Evolutionary conservation across 2,797 vertebrate genomes (phyloP).

Genomic region (Onychomys torridus): DNA sequence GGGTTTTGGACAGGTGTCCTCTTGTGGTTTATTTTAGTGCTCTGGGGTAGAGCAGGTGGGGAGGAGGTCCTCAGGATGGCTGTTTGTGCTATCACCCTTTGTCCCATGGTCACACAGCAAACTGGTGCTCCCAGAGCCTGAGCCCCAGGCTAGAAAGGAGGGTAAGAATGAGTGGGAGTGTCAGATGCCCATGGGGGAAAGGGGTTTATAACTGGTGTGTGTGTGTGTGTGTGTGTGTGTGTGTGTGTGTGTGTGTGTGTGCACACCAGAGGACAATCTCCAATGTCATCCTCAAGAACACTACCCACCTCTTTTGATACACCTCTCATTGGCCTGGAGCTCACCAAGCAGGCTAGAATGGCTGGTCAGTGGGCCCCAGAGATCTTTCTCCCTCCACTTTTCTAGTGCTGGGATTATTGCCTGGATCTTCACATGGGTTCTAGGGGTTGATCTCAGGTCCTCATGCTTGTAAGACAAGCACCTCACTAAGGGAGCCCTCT

Average conservation of each 20-base stretch:
- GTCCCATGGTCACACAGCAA: neutral
- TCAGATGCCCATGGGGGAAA: neutral
- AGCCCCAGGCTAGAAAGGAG: neutral
- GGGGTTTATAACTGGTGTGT: neutral
- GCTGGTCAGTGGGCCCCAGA: neutral
- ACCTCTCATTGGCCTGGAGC: neutral
- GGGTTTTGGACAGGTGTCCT: neutral
- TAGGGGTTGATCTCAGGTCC: neutral
- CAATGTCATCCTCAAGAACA: neutral
- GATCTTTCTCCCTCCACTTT: neutral
- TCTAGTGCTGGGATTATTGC: neutral
- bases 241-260: neutral
- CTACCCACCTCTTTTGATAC: neutral
- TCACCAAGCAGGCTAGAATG: neutral
- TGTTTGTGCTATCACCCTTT: neutral
- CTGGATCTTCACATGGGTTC: neutral
- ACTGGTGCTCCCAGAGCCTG: neutral
- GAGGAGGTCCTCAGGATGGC: neutral
- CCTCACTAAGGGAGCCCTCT: neutral
- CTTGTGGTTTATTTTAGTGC: neutral
- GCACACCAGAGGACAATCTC: neutral
- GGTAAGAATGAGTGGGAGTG: neutral
- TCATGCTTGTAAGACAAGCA: neutral
- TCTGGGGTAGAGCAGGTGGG: rapidly evolving
- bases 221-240: neutral